Evolutionary conservation across 2,888 invertebrate species (phyloP).

Genomic region (Psylliodes chrysocephalus): DNA sequence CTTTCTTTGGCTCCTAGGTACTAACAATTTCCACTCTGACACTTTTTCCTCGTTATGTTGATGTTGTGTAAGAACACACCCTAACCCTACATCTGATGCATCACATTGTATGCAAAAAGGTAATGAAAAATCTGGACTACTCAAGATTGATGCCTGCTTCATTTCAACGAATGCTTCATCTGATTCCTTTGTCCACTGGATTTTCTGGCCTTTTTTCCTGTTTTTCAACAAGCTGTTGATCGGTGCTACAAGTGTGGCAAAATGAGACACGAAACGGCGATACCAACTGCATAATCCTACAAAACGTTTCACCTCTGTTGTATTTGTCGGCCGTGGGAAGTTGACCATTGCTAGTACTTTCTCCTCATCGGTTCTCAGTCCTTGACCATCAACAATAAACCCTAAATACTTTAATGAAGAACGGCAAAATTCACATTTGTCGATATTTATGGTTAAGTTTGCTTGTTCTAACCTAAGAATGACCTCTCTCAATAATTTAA

Average conservation of each 20-base stretch:
- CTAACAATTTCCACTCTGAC: slow-evolving; percentile 43
- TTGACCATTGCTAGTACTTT: background rate
- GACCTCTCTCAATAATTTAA: slow-evolving; percentile 37
- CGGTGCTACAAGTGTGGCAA: background rate
- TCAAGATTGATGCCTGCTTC: background rate
- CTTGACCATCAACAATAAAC: background rate
- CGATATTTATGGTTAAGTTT: slow-evolving; percentile 48
- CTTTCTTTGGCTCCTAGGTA: slow-evolving; percentile 39
- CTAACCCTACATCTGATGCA: slow-evolving; percentile 39
- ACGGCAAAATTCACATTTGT: background rate
- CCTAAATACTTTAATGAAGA: too few relatives aligned
- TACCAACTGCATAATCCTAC: background rate
- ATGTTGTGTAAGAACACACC: slow-evolving; percentile 38
- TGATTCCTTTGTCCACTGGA: slow-evolving; percentile 37
- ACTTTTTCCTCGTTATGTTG: slow-evolving; percentile 23
- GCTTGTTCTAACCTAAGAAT: slow-evolving; percentile 40
- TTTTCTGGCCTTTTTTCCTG: slow-evolving; percentile 15
- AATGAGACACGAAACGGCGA: background rate
- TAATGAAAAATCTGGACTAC: background rate
- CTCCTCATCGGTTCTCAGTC: background rate
- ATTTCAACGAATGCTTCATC: background rate
- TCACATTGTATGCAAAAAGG: background rate
- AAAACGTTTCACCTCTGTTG: background rate
- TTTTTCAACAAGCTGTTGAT: background rate
- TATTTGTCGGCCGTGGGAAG: background rate